A percentile compares a stretch with the other conserved stretches of the same genome.
These are phyloP conservation scores for Drosophila hydei DNA, from an alignment of 1,140 invertebrate species.

Conservation along the genomic window DNA sequence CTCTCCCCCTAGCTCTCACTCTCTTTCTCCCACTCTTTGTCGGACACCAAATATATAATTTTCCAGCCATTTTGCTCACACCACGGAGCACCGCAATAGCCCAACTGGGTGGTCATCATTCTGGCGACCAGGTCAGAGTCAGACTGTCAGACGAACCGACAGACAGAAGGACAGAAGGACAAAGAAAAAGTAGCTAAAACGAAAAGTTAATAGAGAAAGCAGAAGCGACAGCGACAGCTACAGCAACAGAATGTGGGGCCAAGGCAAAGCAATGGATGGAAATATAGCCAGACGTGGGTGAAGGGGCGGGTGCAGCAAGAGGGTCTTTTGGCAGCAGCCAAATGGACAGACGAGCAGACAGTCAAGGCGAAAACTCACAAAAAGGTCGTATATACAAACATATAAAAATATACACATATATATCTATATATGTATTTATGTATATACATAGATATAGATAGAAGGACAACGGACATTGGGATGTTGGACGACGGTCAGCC, in stretches of 20 bases:
- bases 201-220: slow-evolving; percentile 81
- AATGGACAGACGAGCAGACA: slow-evolving; percentile 51
- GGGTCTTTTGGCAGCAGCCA: slow-evolving; percentile 40
- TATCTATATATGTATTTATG: too few species aligned
- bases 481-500: slow-evolving; percentile 48
- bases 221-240: slow-evolving; percentile 52
- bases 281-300: background rate
- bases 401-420: too few species aligned
- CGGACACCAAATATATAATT: slow-evolving; percentile 32
- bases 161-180: slow-evolving; percentile 43
- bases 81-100: slow-evolving; percentile 11
- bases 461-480: slow-evolving; percentile 26
- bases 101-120: slow-evolving; percentile 63
- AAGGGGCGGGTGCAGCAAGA: background rate
- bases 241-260: slow-evolving; percentile 70
- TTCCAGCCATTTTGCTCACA: slow-evolving; percentile 44
- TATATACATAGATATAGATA: slow-evolving; percentile 12
- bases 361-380: slow-evolving; percentile 77
- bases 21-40: background rate
- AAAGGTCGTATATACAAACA: slow-evolving; percentile 60
- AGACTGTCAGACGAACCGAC: slow-evolving; percentile 32
- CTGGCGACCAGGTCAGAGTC: slow-evolving; percentile 72
- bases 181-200: slow-evolving; percentile 81
- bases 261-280: slow-evolving; percentile 48
- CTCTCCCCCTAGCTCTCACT: background rate